These are phyloP conservation scores for Paramisgurnus dabryanus DNA, from an alignment of 2,113 vertebrate genomes.

Conservation along the genomic window DNA sequence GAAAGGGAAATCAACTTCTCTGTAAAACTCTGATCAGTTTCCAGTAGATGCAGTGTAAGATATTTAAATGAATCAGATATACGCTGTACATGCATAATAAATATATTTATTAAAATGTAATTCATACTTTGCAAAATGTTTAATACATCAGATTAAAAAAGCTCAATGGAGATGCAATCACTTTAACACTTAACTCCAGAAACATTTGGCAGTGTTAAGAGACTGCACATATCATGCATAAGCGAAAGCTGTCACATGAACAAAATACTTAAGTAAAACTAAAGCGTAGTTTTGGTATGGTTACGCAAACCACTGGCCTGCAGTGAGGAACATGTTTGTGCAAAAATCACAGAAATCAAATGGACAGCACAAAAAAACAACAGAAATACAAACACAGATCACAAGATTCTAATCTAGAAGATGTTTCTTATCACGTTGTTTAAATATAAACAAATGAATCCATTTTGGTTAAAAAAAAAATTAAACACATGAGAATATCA, in stretches of 20 bases:
- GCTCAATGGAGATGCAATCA: neutral
- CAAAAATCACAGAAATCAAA: constrained; percentile 12
- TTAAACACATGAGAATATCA: too few species aligned
- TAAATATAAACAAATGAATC: too few species aligned
- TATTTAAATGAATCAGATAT: neutral
- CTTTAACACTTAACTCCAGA: neutral
- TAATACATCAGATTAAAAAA: neutral
- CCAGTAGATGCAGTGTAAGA: neutral
- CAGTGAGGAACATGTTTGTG: constrained; percentile 55
- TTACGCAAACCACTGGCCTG: constrained; percentile 62
- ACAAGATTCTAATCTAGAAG: neutral
- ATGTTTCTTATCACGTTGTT: neutral
- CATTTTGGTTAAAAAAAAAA: too few species aligned
- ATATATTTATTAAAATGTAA: constrained; percentile 31
- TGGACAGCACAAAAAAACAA: neutral
- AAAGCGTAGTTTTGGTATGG: constrained; percentile 30
- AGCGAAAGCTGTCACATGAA: neutral
- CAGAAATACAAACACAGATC: neutral
- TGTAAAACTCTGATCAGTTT: neutral
- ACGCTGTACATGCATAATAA: constrained; percentile 19
- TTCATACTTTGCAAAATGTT: neutral
- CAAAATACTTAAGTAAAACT: neutral
- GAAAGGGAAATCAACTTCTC: too few species aligned
- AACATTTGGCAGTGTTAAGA: constrained; percentile 10
- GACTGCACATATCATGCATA: neutral